These are phyloP conservation scores for Rhopalosiphum maidis DNA, from an alignment of 1,140 invertebrate species.

Conservation along the genomic window DNA sequence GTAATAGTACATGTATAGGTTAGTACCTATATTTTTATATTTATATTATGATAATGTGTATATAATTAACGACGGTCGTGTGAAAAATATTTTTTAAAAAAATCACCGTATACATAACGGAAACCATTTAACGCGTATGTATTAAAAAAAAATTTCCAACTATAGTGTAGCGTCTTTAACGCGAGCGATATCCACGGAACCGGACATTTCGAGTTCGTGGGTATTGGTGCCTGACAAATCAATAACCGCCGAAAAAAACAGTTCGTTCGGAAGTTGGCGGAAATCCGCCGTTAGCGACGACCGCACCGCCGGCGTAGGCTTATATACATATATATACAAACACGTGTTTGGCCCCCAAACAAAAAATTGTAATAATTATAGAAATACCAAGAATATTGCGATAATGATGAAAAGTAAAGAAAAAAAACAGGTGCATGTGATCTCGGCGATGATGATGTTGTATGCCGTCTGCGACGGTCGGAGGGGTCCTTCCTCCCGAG, in stretches of 20 bases:
- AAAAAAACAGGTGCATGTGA: neutral
- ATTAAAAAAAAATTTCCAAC: neutral
- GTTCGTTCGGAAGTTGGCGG: neutral
- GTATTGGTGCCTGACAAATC: conserved; percentile 12
- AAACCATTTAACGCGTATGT: neutral
- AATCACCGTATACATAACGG: neutral
- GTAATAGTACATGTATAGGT: neutral
- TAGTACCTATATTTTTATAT: neutral
- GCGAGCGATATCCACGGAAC: neutral
- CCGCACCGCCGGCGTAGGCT: neutral
- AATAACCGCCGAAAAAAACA: neutral
- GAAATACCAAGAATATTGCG: neutral
- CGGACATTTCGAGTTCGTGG: neutral
- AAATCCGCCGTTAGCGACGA: neutral
- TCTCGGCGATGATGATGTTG: neutral
- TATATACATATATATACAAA: neutral
- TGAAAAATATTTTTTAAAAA: neutral
- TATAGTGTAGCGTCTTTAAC: neutral
- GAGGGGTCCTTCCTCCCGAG: neutral
- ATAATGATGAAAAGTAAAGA: neutral
- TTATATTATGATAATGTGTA: neutral
- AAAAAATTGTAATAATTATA: neutral
- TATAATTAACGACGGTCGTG: neutral
- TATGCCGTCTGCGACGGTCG: neutral
- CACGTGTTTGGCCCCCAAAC: conserved; percentile 36